Percentiles rank a stretch among this genome's conserved stretches.
phyloP scores from a whole-genome alignment of 2,888 invertebrate species.

The Eupithecia tripunctaria region DNA sequence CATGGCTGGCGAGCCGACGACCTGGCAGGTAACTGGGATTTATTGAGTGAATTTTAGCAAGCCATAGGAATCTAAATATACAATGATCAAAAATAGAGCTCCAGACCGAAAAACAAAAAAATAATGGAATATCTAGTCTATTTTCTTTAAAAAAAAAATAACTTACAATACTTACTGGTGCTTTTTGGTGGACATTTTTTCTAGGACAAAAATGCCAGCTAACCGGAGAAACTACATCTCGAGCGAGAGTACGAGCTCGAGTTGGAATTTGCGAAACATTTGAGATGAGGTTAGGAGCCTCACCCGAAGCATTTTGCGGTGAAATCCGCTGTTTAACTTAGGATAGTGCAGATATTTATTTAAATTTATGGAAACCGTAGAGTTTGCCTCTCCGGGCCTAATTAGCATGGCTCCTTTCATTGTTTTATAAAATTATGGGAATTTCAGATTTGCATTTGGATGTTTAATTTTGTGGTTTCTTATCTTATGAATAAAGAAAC shows the following conservation, averaged over 20 bases:
- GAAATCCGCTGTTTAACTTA: slow-evolving; percentile 8
- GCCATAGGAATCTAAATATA: too few relatives aligned
- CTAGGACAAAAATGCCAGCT: not conserved
- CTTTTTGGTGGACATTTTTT: too few relatives aligned
- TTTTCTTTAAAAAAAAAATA: too few relatives aligned
- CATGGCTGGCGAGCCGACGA: not conserved
- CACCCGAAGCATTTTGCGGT: slow-evolving; percentile 14
- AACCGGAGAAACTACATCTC: not conserved
- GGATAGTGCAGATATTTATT: slow-evolving; percentile 21
- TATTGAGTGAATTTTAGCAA: not conserved
- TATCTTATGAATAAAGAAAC: not conserved
- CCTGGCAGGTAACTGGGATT: not conserved
- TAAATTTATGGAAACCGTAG: slow-evolving; percentile 23
- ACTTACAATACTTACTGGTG: too few relatives aligned
- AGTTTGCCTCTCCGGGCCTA: not conserved
- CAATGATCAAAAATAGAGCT: too few relatives aligned
- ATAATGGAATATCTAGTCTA: too few relatives aligned
- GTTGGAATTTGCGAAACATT: slow-evolving; percentile 11
- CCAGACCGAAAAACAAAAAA: too few relatives aligned
- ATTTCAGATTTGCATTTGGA: not conserved
- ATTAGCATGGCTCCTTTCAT: slow-evolving; percentile 7
- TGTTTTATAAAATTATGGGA: not conserved
- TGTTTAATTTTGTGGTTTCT: not conserved
- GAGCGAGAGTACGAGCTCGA: too few relatives aligned
- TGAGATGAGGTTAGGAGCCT: slow-evolving; percentile 8